Base-by-base conservation (phyloP, 2,888 invertebrate genomes). In the Drosophila koepferae region DNA sequence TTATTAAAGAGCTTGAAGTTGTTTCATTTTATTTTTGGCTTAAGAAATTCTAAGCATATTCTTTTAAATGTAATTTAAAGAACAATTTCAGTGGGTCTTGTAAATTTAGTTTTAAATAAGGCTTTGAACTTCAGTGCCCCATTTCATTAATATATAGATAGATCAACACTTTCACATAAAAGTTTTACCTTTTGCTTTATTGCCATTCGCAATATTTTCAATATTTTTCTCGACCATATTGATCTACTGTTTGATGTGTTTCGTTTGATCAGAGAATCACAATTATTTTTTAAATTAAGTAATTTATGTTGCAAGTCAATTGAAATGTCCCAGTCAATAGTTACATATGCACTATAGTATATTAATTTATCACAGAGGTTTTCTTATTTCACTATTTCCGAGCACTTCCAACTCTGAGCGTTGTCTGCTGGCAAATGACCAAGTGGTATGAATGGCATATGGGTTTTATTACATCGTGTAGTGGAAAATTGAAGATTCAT, bases 401-500 rank as follows among this genome's bases (percentile, higher is more conserved):
- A 41, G 36, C 38, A 18, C n/a, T 31, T 36, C 36, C 43, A 20
- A 34, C 67, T 43, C 49, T 36, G 41, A 4, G 53, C 53, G 38
- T 14, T n/a, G 48, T 43, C 63, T n/a, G 56, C 34, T 40, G 6
- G 10, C 20, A 46, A 77, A 51, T 78, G 72, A 63, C 63, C 43
- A 31, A 9, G 38, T 58, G 16, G 16, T 23, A 9, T 18, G 53
- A 49, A 61, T 63, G 53, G 9, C 56, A 9, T 36, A 23, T 36
- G 14, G 44, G 16, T 71, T 75, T 54, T 80, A 80, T 66, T 56
- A 63, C n/a, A 31, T 31, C n/a, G 9, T 48, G 56, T 23, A 34
- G 23, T 46, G 46, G 23, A 62, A 49, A 76, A 53, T 34, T 58
- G 51, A 48, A 67, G 58, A 72, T 77, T 77, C 62, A 77, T 62